Percentiles rank a stretch among this genome's conserved stretches.
Evolutionary conservation across 2,888 invertebrate genomes (phyloP).

Genomic region (Dryocosmus kuriphilus): DNA sequence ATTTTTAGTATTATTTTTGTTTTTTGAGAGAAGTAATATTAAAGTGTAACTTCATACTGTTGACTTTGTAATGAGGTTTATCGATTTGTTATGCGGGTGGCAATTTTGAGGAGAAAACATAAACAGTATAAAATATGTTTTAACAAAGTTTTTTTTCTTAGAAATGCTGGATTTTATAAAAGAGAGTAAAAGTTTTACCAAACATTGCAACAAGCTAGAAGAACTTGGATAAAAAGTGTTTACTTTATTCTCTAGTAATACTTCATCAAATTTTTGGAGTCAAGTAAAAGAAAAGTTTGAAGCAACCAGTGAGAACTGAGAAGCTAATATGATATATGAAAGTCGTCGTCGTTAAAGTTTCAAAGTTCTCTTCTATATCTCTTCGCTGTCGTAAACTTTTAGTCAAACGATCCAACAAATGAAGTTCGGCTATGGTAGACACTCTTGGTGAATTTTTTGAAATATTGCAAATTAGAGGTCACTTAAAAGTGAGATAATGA

Average conservation of each 20-base stretch:
- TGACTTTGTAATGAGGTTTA: no score
- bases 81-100: not conserved
- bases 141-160: not conserved
- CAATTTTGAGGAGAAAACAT: conserved; percentile 47
- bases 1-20: not conserved
- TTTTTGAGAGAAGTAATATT: no score
- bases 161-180: not conserved
- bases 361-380: conserved; percentile 30
- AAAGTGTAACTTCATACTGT: no score
- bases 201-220: not conserved
- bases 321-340: conserved; percentile 40
- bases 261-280: conserved; percentile 34
- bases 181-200: not conserved
- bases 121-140: not conserved
- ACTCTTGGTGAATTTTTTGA: conserved; percentile 31
- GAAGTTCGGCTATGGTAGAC: conserved; percentile 24
- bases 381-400: conserved; percentile 31
- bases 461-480: conserved; percentile 19
- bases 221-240: not conserved
- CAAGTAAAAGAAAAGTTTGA: conserved; percentile 37
- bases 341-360: conserved; percentile 39
- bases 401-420: conserved; percentile 33
- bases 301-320: conserved; percentile 39
- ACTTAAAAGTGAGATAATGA: conserved; percentile 16
- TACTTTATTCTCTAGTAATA: conserved; percentile 27